Evolutionary conservation across 2,113 vertebrate species (phyloP).

Genomic region (Chamaetylas fuelleborni): DNA sequence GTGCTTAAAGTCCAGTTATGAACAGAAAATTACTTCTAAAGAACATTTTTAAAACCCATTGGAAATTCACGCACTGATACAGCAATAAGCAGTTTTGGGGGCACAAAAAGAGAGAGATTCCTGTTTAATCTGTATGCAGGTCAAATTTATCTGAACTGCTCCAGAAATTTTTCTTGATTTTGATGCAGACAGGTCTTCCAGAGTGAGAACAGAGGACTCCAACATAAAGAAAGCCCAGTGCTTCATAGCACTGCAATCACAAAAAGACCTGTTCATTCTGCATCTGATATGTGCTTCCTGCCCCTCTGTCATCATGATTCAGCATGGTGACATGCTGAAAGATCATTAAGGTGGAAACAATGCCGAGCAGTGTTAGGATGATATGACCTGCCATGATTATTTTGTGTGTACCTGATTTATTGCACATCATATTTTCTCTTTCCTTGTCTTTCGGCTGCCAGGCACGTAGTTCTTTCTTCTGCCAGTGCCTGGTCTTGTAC

Average conservation of each 20-base stretch:
- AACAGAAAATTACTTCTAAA: background rate
- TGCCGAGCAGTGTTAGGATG: slow-evolving; percentile 26
- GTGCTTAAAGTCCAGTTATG: background rate
- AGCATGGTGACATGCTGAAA: slow-evolving; percentile 54
- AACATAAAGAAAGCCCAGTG: background rate
- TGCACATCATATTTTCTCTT: slow-evolving; percentile 45
- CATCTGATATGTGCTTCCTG: slow-evolving; percentile 48
- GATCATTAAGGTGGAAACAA: slow-evolving; percentile 65
- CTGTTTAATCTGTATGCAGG: background rate
- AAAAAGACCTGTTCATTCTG: slow-evolving; percentile 49
- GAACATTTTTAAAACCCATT: background rate
- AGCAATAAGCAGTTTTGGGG: background rate
- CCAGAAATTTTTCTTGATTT: background rate
- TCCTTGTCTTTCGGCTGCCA: slow-evolving; percentile 8
- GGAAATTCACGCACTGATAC: background rate
- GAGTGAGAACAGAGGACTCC: background rate
- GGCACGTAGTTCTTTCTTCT: slow-evolving; percentile 20
- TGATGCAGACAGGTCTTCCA: background rate
- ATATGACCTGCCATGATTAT: background rate
- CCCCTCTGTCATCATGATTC: slow-evolving; percentile 58
- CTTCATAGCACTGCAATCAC: background rate
- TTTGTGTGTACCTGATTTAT: slow-evolving; percentile 29
- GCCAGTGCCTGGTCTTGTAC: background rate
- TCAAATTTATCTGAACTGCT: background rate
- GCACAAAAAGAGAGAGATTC: background rate